Evolutionary conservation across 1,140 invertebrate genomes (phyloP), one percentile per base, ranked within the genome.

Genomic region (Platyura marginata): DNA sequence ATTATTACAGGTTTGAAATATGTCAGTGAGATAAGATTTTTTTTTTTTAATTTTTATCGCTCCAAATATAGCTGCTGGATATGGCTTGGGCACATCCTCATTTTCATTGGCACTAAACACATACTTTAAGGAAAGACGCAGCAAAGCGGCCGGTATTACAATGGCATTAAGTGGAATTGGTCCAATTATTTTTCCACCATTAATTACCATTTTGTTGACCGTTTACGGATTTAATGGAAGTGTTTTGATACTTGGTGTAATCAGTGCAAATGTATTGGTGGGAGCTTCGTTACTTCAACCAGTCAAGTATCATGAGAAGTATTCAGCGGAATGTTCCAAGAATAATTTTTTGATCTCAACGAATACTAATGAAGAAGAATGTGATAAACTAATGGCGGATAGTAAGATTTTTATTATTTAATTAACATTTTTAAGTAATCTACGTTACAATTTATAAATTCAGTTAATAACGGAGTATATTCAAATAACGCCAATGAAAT

Each of bases 231-330:
- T 71, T 23, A 57, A 64, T 42, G 71, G 71, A 2, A 67, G 71
- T 1, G 63, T 72, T 22, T 50, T 75, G 1, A 64, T 77, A 33
- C 62, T 75, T 44, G 65, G 67, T n/a, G 71, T 68, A 6, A 55
- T 77, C 37, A 57, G 68, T 1, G 53, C 75, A 40, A 69, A 77
- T 47, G 56, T 71, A 1, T 53, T 75, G 18, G 66, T 66, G n/a
- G 70, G 64, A 42, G 66, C 70, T 2, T 54, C 75, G 22, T 54
- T 77, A 42, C 53, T 75, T 32, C 74, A 77, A 47, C 75, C 75
- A 20, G 71, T 77, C 15, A 63, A 67, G 32, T 71, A 66, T 65
- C 77, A 81, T 53, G 56, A 67, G 32, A 70, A 69, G 49, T 47
- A 51, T 41, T 47, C 21, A 37, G 38, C 37, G 3, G 3, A 4